phyloP scores from a whole-genome alignment of 1,140 invertebrate genomes.

The Megathymus violae region DNA sequence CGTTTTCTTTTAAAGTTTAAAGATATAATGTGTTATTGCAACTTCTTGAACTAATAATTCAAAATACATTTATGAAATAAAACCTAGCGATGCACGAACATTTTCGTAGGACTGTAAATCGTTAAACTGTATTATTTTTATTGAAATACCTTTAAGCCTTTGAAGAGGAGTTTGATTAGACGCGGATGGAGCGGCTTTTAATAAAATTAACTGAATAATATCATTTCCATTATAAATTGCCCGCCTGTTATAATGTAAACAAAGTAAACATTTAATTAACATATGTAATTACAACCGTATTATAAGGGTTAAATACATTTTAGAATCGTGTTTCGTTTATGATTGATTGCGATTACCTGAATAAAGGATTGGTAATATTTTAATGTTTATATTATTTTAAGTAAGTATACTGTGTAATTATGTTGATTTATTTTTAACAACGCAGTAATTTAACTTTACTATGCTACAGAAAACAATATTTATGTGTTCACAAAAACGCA shows the following conservation, averaged over 20 bases:
- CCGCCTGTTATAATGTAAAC: conserved; percentile 20
- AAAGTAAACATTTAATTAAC: conserved; percentile 12
- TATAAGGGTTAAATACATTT: not conserved
- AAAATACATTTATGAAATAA: not conserved
- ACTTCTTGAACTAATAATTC: not conserved
- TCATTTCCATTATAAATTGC: conserved; percentile 13
- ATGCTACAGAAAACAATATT: no score
- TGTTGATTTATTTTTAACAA: no score
- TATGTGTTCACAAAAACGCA: no score
- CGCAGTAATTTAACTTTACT: no score
- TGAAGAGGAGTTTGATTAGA: not conserved
- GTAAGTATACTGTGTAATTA: no score
- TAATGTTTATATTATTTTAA: no score
- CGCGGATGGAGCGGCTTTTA: not conserved
- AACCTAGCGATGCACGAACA: no score
- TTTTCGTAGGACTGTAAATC: no score
- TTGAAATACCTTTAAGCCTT: not conserved
- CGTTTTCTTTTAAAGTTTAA: not conserved
- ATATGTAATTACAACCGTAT: conserved; percentile 19
- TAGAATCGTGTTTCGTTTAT: no score
- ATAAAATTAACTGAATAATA: conserved; percentile 4
- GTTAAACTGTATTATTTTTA: not conserved
- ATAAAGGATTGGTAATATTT: no score
- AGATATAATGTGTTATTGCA: not conserved
- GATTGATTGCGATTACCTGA: no score